A percentile compares a stretch with the other conserved stretches of the same genome.
These are phyloP conservation scores for Turdus rufiventris DNA, from an alignment of 2,113 vertebrate species.

Conservation along the genomic window DNA sequence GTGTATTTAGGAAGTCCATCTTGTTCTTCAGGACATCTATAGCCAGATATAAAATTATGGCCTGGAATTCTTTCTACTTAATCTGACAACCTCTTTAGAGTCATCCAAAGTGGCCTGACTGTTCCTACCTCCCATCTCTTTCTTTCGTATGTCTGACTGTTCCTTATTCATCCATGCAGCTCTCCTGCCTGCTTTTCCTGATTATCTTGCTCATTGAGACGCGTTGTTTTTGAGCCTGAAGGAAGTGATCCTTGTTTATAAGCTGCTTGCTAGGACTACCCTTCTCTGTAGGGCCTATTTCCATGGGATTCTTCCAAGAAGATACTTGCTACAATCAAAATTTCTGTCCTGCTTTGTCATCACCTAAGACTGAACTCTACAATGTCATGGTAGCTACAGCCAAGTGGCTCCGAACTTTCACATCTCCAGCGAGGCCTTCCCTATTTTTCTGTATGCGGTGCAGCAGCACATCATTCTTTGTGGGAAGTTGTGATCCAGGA, in stretches of 20 bases:
- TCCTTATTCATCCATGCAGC: neutral
- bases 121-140: neutral
- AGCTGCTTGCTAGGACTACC: neutral
- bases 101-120: neutral
- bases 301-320: neutral
- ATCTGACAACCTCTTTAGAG: neutral
- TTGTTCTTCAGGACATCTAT: neutral
- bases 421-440: rapidly evolving
- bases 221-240: neutral
- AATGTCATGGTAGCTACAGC: neutral
- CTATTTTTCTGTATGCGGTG: rapidly evolving
- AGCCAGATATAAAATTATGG: neutral
- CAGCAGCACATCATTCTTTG: neutral
- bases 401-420: neutral
- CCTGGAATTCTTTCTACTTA: neutral
- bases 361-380: too few species aligned
- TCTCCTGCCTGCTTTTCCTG: neutral
- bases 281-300: neutral
- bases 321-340: neutral
- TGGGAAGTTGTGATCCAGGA: neutral
- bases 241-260: neutral
- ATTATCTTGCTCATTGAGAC: neutral
- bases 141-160: neutral
- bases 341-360: neutral
- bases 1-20: neutral